phyloP scores from a whole-genome alignment of 2,888 invertebrate species.

The Callyntrura guangdongensis region DNA sequence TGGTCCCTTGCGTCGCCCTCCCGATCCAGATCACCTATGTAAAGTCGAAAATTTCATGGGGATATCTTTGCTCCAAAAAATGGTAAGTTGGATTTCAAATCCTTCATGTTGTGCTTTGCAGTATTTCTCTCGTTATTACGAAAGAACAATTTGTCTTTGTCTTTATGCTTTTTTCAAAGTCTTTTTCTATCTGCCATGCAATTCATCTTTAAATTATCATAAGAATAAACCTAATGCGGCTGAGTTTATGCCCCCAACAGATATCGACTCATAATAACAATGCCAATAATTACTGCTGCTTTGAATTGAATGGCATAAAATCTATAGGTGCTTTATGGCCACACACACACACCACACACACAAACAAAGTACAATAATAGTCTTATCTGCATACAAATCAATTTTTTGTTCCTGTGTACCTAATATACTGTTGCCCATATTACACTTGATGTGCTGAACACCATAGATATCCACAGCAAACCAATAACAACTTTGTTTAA shows the following conservation, averaged over 20 bases:
- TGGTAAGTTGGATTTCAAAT: slow-evolving; percentile 17
- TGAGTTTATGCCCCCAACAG: background rate
- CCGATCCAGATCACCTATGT: background rate
- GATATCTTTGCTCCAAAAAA: slow-evolving; percentile 28
- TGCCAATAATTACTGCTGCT: background rate
- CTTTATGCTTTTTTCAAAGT: too few relatives aligned
- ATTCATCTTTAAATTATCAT: slow-evolving; percentile 1
- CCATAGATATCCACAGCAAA: background rate
- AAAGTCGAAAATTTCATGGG: background rate
- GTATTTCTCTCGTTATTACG: background rate
- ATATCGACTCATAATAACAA: background rate
- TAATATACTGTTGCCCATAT: too few relatives aligned
- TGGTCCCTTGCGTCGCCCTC: background rate
- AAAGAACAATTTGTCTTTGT: background rate
- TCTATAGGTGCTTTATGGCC: background rate
- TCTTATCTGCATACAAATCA: slow-evolving; percentile 20
- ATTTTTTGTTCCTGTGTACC: slow-evolving; percentile 5
- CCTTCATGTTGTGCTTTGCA: background rate
- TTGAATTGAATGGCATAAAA: slow-evolving; percentile 1
- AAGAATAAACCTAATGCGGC: background rate
- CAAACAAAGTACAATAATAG: slow-evolving; percentile 1
- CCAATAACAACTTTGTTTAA: background rate
- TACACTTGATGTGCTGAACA: background rate
- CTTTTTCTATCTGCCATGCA: too few relatives aligned
- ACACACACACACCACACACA: background rate